Percentiles rank a stretch among this genome's conserved stretches.
These are phyloP conservation scores for Cynopterus brachyotis DNA, from an alignment of 2,113 vertebrate genomes.

Conservation along the genomic window DNA sequence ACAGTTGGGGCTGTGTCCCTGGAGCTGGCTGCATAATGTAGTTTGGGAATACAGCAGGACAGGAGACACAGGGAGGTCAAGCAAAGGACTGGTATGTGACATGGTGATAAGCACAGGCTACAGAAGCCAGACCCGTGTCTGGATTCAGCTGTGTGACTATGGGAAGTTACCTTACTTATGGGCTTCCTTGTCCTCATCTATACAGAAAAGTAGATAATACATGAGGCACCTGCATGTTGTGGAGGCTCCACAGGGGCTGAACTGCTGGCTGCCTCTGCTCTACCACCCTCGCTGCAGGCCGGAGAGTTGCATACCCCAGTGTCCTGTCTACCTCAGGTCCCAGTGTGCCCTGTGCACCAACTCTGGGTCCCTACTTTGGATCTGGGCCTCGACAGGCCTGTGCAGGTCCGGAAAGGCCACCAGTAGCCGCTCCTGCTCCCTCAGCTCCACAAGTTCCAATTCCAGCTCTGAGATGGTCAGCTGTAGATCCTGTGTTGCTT, in stretches of 20 bases:
- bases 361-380: constrained; percentile 86
- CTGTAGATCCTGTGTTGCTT: constrained; percentile 74
- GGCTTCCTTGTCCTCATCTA: background rate
- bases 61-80: background rate
- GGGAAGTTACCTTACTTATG: background rate
- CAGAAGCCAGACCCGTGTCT: background rate
- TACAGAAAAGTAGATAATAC: background rate
- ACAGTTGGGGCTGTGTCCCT: background rate
- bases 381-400: constrained; percentile 64
- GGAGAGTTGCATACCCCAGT: background rate
- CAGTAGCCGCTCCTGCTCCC: constrained; percentile 88
- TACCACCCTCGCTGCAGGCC: background rate
- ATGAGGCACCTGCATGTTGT: background rate
- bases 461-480: constrained; percentile 77
- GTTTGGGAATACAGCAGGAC: background rate
- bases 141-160: background rate
- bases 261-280: background rate
- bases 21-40: background rate
- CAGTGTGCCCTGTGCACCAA: background rate
- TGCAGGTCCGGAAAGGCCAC: constrained; percentile 94
- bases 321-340: background rate
- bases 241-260: background rate
- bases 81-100: background rate
- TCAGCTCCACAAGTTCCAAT: constrained; percentile 77
- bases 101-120: background rate